Percentiles rank a stretch among this genome's conserved stretches.
Evolutionary conservation across 1,140 invertebrate genomes (phyloP).

Genomic region (Drosophila biarmipes): DNA sequence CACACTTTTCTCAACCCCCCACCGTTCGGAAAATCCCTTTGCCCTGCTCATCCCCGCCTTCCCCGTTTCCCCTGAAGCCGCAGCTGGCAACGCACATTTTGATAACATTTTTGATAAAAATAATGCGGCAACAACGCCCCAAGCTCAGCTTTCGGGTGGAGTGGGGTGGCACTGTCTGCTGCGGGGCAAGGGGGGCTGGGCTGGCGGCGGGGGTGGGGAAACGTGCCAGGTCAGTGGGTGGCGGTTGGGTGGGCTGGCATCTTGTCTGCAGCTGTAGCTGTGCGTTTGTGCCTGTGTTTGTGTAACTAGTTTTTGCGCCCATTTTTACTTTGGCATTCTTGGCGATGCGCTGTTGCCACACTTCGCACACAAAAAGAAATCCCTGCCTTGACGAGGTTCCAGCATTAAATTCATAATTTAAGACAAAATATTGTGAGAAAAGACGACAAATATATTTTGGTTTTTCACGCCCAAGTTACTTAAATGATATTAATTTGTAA

Average conservation of each 20-base stretch:
- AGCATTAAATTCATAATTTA: no score
- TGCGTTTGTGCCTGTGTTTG: conserved; percentile 58
- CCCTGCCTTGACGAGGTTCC: background rate
- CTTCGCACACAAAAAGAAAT: conserved; percentile 34
- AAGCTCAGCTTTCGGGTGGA: conserved; percentile 15
- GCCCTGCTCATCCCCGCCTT: background rate
- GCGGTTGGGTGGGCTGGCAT: conserved; percentile 55
- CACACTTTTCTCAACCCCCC: conserved; percentile 24
- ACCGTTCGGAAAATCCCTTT: conserved; percentile 1
- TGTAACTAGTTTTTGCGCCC: conserved; percentile 78
- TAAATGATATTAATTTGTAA: no score
- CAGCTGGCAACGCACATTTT: conserved; percentile 81
- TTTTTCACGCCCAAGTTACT: no score
- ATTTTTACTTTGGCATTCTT: conserved; percentile 77
- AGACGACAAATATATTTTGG: no score
- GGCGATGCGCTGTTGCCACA: conserved; percentile 60
- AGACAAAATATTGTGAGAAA: no score
- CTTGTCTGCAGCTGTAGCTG: conserved; percentile 53
- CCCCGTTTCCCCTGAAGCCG: conserved; percentile 3
- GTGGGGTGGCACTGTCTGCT: conserved; percentile 11
- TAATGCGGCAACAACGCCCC: conserved; percentile 77
- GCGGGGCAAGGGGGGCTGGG: background rate
- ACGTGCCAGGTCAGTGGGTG: conserved; percentile 81
- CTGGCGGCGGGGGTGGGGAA: background rate
- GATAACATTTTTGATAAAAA: conserved; percentile 79